Percentiles rank a stretch among this genome's conserved stretches.
Evolutionary conservation across 2,113 vertebrate species (phyloP).

Genomic region (Xiphophorus hellerii): DNA sequence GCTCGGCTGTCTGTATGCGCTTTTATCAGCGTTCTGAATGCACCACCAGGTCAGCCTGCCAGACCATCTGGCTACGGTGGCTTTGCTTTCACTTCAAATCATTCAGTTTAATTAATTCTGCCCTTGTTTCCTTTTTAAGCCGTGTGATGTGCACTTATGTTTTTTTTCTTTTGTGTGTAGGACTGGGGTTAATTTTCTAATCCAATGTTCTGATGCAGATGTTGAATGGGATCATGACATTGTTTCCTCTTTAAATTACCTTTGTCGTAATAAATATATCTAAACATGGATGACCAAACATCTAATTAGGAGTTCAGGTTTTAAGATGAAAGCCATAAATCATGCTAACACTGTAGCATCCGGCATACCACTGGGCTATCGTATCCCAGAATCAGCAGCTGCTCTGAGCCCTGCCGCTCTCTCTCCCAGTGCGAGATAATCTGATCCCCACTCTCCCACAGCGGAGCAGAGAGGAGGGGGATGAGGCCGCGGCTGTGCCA

Average conservation of each 20-base stretch:
- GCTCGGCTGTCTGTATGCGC: constrained; percentile 33
- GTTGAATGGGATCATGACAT: neutral
- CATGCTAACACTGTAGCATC: constrained; percentile 39
- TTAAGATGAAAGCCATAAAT: constrained; percentile 46
- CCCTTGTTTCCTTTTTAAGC: neutral
- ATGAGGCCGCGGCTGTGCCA: constrained; percentile 32
- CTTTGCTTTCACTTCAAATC: constrained; percentile 38
- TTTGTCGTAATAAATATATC: neutral
- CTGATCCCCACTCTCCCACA: constrained; percentile 56
- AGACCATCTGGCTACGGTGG: constrained; percentile 64
- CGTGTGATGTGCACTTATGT: neutral
- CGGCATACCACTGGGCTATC: neutral
- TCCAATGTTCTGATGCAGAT: neutral
- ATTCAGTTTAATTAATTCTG: constrained; percentile 53
- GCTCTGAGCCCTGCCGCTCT: constrained; percentile 39
- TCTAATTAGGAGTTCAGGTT: constrained; percentile 29
- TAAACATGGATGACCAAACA: constrained; percentile 7
- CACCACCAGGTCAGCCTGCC: constrained; percentile 27
- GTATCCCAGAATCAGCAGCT: constrained; percentile 36
- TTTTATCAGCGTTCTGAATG: constrained; percentile 38
- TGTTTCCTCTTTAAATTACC: constrained; percentile 16
- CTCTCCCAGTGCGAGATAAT: constrained; percentile 56
- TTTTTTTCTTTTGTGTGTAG: neutral
- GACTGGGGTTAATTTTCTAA: neutral
- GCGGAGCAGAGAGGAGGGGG: constrained; percentile 17